Conservation (phyloP, 2,797 vertebrate genomes). For the Urocyon cinereoargenteus region DNA sequence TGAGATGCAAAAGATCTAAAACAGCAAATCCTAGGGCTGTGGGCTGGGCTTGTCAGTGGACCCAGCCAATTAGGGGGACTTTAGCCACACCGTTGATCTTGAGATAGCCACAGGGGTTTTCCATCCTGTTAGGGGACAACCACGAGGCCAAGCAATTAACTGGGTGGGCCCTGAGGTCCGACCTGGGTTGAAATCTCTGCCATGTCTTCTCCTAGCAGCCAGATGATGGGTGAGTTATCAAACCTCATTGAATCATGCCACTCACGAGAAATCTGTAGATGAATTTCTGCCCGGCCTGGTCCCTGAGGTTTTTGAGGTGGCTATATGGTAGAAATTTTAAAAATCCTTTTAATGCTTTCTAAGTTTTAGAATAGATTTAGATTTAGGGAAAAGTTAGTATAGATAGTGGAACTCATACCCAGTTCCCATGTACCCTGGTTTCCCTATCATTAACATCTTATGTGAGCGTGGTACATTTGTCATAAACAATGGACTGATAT, state of each 20-base stretch:
- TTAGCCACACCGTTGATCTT: too few relatives aligned
- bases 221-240: background rate
- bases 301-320: background rate
- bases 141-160: background rate
- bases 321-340: background rate
- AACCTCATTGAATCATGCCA: too few relatives aligned
- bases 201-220: background rate
- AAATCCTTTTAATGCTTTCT: background rate
- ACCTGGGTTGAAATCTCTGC: background rate
- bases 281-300: background rate
- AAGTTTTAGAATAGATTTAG: background rate
- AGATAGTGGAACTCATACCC: too few relatives aligned
- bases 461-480: fast-evolving
- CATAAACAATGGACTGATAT: fast-evolving
- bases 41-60: background rate
- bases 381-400: background rate
- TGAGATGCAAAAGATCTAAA: background rate
- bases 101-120: background rate
- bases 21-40: background rate
- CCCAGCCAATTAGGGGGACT: background rate
- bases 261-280: background rate
- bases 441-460: background rate
- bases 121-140: fast-evolving
- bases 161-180: background rate
- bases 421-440: fast-evolving